Evolutionary conservation across 92 coral and sea anemone species (phyloP).

Genomic region (Phenganax marumi): DNA sequence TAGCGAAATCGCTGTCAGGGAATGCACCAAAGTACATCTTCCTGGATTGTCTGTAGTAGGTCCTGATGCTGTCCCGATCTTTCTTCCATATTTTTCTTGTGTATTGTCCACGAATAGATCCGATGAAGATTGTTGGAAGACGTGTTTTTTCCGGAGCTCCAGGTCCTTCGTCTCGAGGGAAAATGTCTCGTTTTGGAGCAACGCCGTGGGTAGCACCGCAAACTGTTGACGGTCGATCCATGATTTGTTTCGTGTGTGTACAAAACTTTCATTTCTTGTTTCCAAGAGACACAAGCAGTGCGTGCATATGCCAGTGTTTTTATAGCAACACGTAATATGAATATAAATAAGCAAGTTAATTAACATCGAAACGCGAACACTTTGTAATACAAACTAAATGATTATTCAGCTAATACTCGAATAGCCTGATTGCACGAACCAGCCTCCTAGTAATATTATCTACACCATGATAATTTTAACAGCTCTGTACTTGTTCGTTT

Average conservation of each 20-base stretch:
- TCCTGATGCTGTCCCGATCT: conserved; percentile 34
- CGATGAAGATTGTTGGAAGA: conserved; percentile 35
- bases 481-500: too few relatives aligned
- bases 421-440: too few relatives aligned
- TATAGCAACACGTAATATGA: too few relatives aligned
- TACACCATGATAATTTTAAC: too few relatives aligned
- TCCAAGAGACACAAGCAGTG: conserved; percentile 6
- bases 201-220: not conserved
- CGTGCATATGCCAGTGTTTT: not conserved
- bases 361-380: too few relatives aligned
- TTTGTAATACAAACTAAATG: too few relatives aligned
- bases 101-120: conserved; percentile 24
- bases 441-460: too few relatives aligned
- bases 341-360: too few relatives aligned
- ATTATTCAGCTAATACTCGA: too few relatives aligned
- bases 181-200: conserved; percentile 13
- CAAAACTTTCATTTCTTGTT: not conserved
- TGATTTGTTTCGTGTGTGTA: not conserved
- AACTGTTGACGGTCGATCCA: conserved; percentile 13
- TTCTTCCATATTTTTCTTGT: conserved; percentile 41
- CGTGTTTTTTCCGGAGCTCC: conserved; percentile 30
- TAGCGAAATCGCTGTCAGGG: conserved; percentile 21
- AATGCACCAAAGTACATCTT: conserved; percentile 31
- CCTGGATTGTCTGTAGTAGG: conserved; percentile 13
- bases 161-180: conserved; percentile 40